Base-by-base conservation (phyloP, 1,140 invertebrate species). In the Bombus affinis region DNA sequence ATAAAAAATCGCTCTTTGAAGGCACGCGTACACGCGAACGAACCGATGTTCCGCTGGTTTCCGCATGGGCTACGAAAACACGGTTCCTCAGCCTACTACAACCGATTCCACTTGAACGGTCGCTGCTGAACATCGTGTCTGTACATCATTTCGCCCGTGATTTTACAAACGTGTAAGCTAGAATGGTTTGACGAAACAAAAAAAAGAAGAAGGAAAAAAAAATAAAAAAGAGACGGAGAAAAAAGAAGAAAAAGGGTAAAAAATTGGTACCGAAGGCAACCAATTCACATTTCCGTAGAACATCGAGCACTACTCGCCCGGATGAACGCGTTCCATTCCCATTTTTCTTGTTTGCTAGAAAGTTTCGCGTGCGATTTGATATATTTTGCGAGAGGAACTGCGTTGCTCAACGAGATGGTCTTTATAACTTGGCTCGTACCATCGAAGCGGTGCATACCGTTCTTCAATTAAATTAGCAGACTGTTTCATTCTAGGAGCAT, bases 71-170 rank as follows among this genome's bases (percentile, higher is more conserved):
- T 89, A 89, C 84, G 85, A 85, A 81, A 90, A 89, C 89, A 79
- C 76, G 88, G 35, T 78, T 87, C 79, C 87, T 90, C 89, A 74
- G 89, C 73, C 74, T 68, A 62, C 77, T 87, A 82, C 88, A 85
- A 85, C 74, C 77, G 85, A 87, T 90, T 90, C 81, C 89, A 90
- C 88, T 90, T 82, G 88, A 90, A 90, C 77, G 78, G 80, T 70
- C 70, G 68, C 53, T 70, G 76, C 28, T 37, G 47, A 89, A 86
- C 83, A 89, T 81, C 81, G 85, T 89, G 79, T 78, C 85, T 87
- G 83, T 87, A 77, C 85, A 87, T 89, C 81, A 85, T 89, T 90
- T 89, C 68, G 74, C 71, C 57, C 68, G 81, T 83, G 89, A 90
- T 90, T 90, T 89, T 87, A 85, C 89, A 70, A 89, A 83, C 88